phyloP scores from a whole-genome alignment of 2,888 invertebrate genomes.

The Neoitamus cyanurus region DNA sequence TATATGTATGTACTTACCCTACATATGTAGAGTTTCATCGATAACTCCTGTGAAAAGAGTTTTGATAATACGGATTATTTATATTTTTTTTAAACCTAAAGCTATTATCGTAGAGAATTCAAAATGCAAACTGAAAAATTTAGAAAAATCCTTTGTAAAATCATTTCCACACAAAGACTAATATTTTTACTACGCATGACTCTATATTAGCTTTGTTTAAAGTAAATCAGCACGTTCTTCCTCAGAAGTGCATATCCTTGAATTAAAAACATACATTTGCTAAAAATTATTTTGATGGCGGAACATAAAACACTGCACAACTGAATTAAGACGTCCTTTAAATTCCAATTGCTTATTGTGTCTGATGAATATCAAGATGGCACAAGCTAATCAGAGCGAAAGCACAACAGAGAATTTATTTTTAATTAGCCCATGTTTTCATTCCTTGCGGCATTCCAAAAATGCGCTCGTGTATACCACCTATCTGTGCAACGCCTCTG shows the following conservation, averaged over 20 bases:
- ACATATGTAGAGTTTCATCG: too few species aligned
- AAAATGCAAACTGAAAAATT: too few species aligned
- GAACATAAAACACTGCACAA: neutral
- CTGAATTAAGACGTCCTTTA: neutral
- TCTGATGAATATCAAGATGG: neutral
- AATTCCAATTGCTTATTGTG: neutral
- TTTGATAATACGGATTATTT: too few species aligned
- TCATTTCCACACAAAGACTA: neutral
- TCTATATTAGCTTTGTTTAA: neutral
- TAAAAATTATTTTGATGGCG: neutral
- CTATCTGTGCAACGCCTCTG: conserved; percentile 2
- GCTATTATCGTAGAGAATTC: too few species aligned
- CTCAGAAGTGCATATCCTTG: neutral
- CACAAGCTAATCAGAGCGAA: neutral
- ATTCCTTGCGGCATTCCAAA: conserved; percentile 12
- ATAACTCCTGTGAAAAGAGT: too few species aligned
- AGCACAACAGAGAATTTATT: neutral
- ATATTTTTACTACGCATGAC: neutral
- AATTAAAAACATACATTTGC: neutral
- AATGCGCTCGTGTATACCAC: conserved; percentile 28
- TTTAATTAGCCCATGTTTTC: conserved; percentile 5
- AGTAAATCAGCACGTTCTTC: neutral
- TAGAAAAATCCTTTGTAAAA: too few species aligned
- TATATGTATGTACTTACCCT: too few species aligned
- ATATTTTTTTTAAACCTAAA: too few species aligned